These are phyloP conservation scores for Semibalanus balanoides DNA, from an alignment of 1,140 invertebrate genomes.

Conservation along the genomic window DNA sequence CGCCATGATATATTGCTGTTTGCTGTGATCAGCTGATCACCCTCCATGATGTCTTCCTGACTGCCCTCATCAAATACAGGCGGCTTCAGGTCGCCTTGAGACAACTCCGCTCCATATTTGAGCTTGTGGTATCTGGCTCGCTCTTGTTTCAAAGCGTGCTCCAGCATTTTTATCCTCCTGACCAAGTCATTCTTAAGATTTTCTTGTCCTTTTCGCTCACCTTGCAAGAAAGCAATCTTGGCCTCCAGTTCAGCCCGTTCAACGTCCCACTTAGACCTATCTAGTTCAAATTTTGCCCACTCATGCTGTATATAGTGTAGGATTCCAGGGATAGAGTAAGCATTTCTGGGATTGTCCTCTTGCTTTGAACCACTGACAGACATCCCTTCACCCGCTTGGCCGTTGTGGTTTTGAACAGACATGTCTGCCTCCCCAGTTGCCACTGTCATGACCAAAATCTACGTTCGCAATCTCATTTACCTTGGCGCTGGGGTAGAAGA, in stretches of 20 bases:
- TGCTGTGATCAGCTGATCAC: slow-evolving; percentile 28
- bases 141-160: slow-evolving; percentile 97
- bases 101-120: slow-evolving; percentile 86
- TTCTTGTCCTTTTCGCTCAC: slow-evolving; percentile 97
- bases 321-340: slow-evolving; percentile 95
- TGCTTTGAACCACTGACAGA: no score
- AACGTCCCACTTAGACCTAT: slow-evolving; percentile 97
- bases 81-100: slow-evolving; percentile 53
- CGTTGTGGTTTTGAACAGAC: no score
- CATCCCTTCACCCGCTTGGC: no score
- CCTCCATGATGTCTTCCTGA: slow-evolving; percentile 44
- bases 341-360: background rate
- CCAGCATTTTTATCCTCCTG: slow-evolving; percentile 97
- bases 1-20: slow-evolving; percentile 71
- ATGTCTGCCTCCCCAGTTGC: no score
- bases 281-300: slow-evolving; percentile 97
- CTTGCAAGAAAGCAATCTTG: slow-evolving; percentile 93
- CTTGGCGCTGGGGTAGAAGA: no score
- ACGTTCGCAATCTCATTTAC: no score
- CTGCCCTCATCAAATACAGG: slow-evolving; percentile 42
- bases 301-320: slow-evolving; percentile 99
- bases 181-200: slow-evolving; percentile 98
- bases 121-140: slow-evolving; percentile 86
- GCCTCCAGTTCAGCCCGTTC: slow-evolving; percentile 98
- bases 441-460: no score